Evolutionary conservation across 1,140 invertebrate species (phyloP).

Genomic region (Panagrolaimus sp.): DNA sequence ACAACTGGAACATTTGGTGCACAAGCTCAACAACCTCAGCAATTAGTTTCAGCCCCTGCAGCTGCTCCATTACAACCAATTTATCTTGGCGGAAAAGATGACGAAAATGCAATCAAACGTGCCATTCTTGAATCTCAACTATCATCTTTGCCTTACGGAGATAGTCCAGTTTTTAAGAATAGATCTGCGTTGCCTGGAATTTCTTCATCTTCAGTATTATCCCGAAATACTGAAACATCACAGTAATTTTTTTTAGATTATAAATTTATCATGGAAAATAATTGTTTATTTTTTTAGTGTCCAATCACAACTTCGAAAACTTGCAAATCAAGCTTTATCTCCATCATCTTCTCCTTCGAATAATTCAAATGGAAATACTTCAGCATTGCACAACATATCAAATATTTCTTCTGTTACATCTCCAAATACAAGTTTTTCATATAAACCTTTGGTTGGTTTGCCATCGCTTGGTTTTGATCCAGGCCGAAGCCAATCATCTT

Average conservation of each 20-base stretch:
- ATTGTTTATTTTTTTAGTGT: neutral
- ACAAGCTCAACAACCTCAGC: neutral
- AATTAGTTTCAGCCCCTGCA: neutral
- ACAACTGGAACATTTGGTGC: neutral
- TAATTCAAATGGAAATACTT: neutral
- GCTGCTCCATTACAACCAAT: neutral
- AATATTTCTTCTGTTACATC: neutral
- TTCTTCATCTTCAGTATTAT: slow-evolving; percentile 15
- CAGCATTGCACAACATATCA: neutral
- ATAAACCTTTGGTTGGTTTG: slow-evolving; percentile 22
- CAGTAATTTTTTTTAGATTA: neutral
- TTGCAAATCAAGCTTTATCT: slow-evolving; percentile 12
- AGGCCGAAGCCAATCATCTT: neutral
- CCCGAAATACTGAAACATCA: slow-evolving; percentile 1
- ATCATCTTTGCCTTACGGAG: slow-evolving; percentile 37
- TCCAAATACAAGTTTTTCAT: slow-evolving; percentile 9
- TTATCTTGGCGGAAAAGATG: slow-evolving; percentile 19
- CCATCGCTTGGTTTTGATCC: slow-evolving; percentile 3
- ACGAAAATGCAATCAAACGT: slow-evolving; percentile 26
- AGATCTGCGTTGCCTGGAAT: neutral
- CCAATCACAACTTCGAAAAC: slow-evolving; percentile 21
- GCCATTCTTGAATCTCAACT: slow-evolving; percentile 40
- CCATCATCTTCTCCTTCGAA: neutral
- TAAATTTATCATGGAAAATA: slow-evolving; percentile 17
- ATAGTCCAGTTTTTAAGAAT: slow-evolving; percentile 30